Base-by-base conservation (phyloP, 2,888 invertebrate genomes). In the Coenonympha arcania region DNA sequence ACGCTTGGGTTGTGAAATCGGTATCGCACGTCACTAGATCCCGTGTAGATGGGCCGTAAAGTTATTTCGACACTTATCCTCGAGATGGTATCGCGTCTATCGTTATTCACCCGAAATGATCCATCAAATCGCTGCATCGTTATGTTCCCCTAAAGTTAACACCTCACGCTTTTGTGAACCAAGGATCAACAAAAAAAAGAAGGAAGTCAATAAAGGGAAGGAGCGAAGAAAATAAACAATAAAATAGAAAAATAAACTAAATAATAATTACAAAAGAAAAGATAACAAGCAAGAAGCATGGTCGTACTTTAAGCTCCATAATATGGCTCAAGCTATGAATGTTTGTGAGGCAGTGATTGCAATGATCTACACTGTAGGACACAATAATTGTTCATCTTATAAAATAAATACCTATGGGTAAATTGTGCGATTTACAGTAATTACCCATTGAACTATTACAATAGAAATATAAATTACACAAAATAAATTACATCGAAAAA, bases 321-420 rank as follows among this genome's bases (percentile, higher is more conserved):
- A n/a, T n/a, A 77, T 72, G 74, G 76, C 71, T 77, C n/a, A 83
- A 85, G 85, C 86, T 81, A 85, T 82, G 86, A 85, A 85, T 86
- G 85, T 85, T 70, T 74, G 86, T 82, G 86, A 86, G 85, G 85
- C 86, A 86, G 84, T 86, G 85, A 85, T 81, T 82, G 83, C 85
- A 78, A 75, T 73, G 62, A 64, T 73, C 73, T 77, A 79, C 76
- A 65, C 15, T 62, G 66, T 75, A 67, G 67, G 67, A 65, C 61
- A 68, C 64, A 61, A 65, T 61, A 61, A n/a, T n/a, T n/a, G n/a
- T n/a, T n/a, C n/a, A n/a, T n/a, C n/a, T n/a, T n/a, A n/a, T n/a
- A n/a, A n/a, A n/a, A n/a, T 64, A 45, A 55, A 58, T 54, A 63
- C 63, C 65, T 49, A 56, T 57, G 58, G 49, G 40, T 42, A 53